Conservation (phyloP, 2,113 vertebrate species). For the Lepus europaeus region DNA sequence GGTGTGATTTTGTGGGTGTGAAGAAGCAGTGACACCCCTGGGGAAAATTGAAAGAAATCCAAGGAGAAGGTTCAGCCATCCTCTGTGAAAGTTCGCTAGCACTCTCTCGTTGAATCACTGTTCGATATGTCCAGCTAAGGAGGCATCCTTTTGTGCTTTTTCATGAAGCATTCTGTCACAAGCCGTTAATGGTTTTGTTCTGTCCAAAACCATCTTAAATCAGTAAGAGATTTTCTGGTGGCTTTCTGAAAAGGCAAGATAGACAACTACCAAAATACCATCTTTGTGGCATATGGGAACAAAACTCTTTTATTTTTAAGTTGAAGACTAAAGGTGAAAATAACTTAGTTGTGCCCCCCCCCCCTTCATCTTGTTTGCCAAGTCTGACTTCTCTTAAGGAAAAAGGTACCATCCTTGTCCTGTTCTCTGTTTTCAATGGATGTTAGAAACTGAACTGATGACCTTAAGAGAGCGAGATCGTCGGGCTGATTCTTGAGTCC, state of each 20-base stretch:
- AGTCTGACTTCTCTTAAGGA: constrained; percentile 6
- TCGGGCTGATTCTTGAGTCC: not conserved
- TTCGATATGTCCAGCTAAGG: not conserved
- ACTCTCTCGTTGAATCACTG: not conserved
- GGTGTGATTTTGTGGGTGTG: not conserved
- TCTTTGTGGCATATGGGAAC: constrained; percentile 42
- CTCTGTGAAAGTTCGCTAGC: constrained; percentile 58
- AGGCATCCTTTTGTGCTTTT: not conserved
- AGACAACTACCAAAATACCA: not conserved
- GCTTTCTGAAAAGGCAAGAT: constrained; percentile 33
- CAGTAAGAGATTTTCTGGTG: constrained; percentile 49
- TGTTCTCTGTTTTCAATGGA: constrained; percentile 7
- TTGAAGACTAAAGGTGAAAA: constrained; percentile 53
- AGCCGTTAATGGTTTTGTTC: constrained; percentile 42
- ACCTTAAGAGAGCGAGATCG: not conserved
- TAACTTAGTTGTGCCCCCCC: constrained; percentile 8
- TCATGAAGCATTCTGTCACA: not conserved
- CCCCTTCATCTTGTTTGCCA: not conserved
- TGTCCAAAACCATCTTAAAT: constrained; percentile 41
- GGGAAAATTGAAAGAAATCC: not conserved
- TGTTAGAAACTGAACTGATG: not conserved
- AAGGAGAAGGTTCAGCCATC: not conserved
- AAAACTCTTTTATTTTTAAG: constrained; percentile 35
- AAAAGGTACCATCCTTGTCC: not conserved
- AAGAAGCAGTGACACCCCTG: not conserved